Percentiles rank a stretch among this genome's conserved stretches.
These are phyloP conservation scores for Gila orcuttii DNA, from an alignment of 2,113 vertebrate genomes.

Conservation along the genomic window DNA sequence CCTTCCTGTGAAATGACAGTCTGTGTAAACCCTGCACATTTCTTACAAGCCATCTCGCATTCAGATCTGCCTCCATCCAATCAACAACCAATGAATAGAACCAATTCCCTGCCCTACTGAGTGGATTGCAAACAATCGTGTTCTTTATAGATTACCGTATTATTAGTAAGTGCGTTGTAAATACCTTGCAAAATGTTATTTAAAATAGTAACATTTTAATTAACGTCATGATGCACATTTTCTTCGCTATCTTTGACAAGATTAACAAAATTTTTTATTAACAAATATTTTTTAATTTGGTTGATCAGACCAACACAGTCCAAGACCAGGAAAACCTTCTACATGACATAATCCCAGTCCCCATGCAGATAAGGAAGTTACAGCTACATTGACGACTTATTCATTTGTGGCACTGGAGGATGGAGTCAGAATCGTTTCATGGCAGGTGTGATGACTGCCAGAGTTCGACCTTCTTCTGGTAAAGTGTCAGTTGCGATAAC, in stretches of 20 bases:
- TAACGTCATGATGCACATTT: background rate
- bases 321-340: background rate
- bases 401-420: conserved; percentile 1
- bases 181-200: background rate
- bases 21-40: background rate
- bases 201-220: background rate
- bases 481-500: conserved; percentile 37
- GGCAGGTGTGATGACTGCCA: conserved; percentile 44
- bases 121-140: too few relatives aligned
- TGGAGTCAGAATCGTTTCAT: background rate
- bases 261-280: background rate
- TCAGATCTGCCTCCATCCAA: too few relatives aligned
- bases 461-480: conserved; percentile 28
- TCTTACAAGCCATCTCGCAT: too few relatives aligned
- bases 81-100: too few relatives aligned
- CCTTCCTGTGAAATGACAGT: background rate
- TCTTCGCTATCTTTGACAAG: background rate
- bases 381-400: background rate
- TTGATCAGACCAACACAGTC: background rate
- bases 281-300: background rate
- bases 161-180: background rate
- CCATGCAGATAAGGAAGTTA: background rate
- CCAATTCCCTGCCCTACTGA: too few relatives aligned
- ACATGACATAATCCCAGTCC: background rate
- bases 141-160: too few relatives aligned